Evolutionary conservation across 1,140 invertebrate genomes (phyloP).

Genomic region (Pachyrhynchus sulphureomaculatus): DNA sequence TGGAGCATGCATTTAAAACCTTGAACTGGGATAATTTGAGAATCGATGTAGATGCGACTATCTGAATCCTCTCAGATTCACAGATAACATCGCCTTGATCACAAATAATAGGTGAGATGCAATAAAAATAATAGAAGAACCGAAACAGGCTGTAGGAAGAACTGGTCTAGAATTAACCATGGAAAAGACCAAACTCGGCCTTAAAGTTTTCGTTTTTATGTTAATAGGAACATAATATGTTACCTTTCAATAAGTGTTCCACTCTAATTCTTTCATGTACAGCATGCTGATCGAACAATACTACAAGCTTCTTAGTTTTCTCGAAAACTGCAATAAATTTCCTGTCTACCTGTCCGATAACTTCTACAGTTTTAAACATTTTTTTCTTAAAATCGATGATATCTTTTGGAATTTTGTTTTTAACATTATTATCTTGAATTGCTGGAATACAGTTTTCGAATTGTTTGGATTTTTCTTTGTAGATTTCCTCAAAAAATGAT

Average conservation of each 20-base stretch:
- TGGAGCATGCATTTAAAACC: too few species aligned
- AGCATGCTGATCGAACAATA: conserved; percentile 76
- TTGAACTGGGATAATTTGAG: too few species aligned
- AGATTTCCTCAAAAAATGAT: conserved; percentile 45
- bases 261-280: conserved; percentile 71
- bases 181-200: too few species aligned
- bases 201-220: too few species aligned
- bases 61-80: too few species aligned
- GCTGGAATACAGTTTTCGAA: conserved; percentile 36
- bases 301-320: conserved; percentile 52
- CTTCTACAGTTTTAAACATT: conserved; percentile 47
- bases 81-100: too few species aligned
- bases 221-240: neutral
- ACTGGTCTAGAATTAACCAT: too few species aligned
- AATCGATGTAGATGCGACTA: too few species aligned
- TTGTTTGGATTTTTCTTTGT: conserved; percentile 39
- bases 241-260: conserved; percentile 57
- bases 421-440: conserved; percentile 11
- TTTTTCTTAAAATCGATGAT: conserved; percentile 38
- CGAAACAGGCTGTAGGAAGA: too few species aligned
- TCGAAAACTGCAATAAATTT: conserved; percentile 65
- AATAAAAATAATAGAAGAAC: too few species aligned
- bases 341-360: conserved; percentile 66
- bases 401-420: conserved; percentile 27
- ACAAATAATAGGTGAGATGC: too few species aligned